These are phyloP conservation scores for Saturnia japonica DNA, from an alignment of 2,888 invertebrate species.

Conservation along the genomic window DNA sequence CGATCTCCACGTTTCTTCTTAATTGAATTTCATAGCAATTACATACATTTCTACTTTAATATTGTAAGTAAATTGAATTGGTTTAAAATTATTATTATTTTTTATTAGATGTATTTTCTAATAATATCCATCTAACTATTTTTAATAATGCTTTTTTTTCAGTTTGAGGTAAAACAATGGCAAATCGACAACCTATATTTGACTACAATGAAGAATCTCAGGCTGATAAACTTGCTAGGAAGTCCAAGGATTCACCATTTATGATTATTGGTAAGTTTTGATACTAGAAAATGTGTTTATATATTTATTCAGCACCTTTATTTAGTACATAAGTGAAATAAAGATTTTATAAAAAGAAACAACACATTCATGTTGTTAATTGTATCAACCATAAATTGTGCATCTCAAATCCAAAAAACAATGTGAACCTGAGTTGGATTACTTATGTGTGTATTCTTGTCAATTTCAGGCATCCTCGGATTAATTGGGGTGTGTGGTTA, in stretches of 20 bases:
- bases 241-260: slow-evolving; percentile 87
- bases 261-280: slow-evolving; percentile 85
- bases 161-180: slow-evolving; percentile 45
- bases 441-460: not conserved
- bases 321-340: not conserved
- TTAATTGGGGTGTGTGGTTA: slow-evolving; percentile 84
- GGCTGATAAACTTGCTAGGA: slow-evolving; percentile 81
- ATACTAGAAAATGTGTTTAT: not conserved
- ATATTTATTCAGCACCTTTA: not conserved
- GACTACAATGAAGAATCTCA: slow-evolving; percentile 81
- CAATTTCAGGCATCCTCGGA: slow-evolving; percentile 85
- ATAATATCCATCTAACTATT: not conserved
- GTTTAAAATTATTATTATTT: not conserved
- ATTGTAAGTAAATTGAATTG: too few relatives aligned
- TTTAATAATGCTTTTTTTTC: not conserved
- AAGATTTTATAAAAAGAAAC: not conserved
- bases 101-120: not conserved
- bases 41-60: slow-evolving; percentile 1
- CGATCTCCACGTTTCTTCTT: not conserved
- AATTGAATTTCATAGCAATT: not conserved
- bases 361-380: not conserved
- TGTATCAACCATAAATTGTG: not conserved
- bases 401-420: not conserved
- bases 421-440: not conserved
- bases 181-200: slow-evolving; percentile 60